A percentile compares a stretch with the other conserved stretches of the same genome.
Evolutionary conservation across 1,140 invertebrate species (phyloP).

Genomic region (Antheraea mylitta): DNA sequence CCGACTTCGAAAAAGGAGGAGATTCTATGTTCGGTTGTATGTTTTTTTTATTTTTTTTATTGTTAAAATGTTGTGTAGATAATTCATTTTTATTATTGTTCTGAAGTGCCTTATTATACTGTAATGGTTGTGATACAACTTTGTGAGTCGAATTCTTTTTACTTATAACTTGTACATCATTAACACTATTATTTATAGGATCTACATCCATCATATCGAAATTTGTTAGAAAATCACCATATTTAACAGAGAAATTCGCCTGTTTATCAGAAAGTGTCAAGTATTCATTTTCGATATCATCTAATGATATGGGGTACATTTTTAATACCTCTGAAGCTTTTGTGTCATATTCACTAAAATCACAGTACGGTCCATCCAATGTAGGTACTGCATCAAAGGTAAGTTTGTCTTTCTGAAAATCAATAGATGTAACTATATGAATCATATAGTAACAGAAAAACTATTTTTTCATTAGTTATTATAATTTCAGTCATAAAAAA

Average conservation of each 20-base stretch:
- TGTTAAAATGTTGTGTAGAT: no score
- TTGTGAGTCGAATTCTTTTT: background rate
- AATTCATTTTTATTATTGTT: background rate
- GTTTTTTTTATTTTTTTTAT: no score
- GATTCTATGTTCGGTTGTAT: no score
- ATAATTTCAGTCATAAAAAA: no score
- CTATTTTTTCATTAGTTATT: no score
- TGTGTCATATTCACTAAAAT: slow-evolving; percentile 33
- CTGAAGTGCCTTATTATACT: background rate
- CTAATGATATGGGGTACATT: slow-evolving; percentile 35
- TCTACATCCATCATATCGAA: slow-evolving; percentile 36
- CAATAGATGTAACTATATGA: background rate
- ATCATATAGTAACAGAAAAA: background rate
- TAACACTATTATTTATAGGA: slow-evolving; percentile 22
- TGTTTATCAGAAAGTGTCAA: slow-evolving; percentile 48
- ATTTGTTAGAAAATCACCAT: slow-evolving; percentile 65
- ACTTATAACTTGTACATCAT: background rate
- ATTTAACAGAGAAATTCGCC: slow-evolving; percentile 59
- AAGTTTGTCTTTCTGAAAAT: slow-evolving; percentile 65
- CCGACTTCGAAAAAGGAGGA: no score
- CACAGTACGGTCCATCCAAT: slow-evolving; percentile 64
- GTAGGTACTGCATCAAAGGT: slow-evolving; percentile 63
- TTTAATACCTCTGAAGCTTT: slow-evolving; percentile 25
- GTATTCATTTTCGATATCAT: slow-evolving; percentile 62
- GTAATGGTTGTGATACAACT: background rate